Conservation (phyloP, 2,888 invertebrate species). For the Hoplodrina blanda region DNA sequence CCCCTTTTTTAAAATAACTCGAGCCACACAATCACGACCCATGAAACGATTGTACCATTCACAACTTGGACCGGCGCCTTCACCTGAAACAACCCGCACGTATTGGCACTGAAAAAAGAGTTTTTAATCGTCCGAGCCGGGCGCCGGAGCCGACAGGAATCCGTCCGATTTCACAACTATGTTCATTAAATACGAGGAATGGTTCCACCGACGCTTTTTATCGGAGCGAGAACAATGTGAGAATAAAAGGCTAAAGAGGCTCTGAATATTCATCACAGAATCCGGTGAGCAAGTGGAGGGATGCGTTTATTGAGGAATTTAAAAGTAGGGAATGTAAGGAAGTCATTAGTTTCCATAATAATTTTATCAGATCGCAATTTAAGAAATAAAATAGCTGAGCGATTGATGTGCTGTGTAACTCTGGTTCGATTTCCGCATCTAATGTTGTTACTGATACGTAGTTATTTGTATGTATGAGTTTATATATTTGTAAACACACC, state of each 20-base stretch:
- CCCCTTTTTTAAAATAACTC: too few species aligned
- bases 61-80: slow-evolving; percentile 4
- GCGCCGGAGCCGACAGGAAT: slow-evolving; percentile 22
- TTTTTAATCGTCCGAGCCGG: slow-evolving; percentile 34
- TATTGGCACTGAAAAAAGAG: slow-evolving; percentile 19
- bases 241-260: slow-evolving; percentile 29
- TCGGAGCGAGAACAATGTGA: slow-evolving; percentile 31
- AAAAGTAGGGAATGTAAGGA: neutral
- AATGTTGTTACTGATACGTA: too few species aligned
- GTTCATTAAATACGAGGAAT: slow-evolving; percentile 57
- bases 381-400: too few species aligned
- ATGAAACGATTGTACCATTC: neutral
- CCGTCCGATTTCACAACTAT: slow-evolving; percentile 42
- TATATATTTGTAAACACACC: too few species aligned
- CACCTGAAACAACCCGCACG: slow-evolving; percentile 6
- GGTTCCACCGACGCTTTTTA: slow-evolving; percentile 29
- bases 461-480: too few species aligned
- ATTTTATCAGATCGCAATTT: too few species aligned
- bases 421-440: too few species aligned
- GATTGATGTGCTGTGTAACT: too few species aligned
- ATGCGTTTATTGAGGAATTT: neutral
- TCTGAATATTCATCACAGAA: slow-evolving; percentile 33
- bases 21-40: neutral
- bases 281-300: neutral
- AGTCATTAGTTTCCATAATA: too few species aligned